Evolutionary conservation across 2,797 vertebrate genomes (phyloP), one percentile per base, ranked within the genome.

Genomic region (Coendou prehensilis): DNA sequence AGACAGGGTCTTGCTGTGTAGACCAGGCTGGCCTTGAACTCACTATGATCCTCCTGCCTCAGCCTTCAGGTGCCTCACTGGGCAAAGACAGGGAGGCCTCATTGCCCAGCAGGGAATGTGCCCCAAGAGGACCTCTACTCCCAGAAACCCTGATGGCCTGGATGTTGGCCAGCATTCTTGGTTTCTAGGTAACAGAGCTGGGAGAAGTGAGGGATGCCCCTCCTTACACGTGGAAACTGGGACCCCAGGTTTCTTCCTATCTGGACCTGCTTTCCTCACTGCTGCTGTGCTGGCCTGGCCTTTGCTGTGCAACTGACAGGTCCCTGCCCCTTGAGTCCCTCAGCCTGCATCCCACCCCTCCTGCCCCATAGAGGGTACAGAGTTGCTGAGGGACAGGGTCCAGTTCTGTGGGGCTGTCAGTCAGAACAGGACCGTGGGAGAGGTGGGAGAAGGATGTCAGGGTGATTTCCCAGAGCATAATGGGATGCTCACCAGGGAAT

Each of bases 281-380:
- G 33, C 76, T 0, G 0, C 52, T 18, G 2, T 9, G 56, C 33
- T 50, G 1, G 45, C 41, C 67, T 11, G 8, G 50, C 52, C 6
- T 50, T 54, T 33, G 41, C 79, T 33, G 13, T 18, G 47, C 9
- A 4, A 26, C 64, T n/a, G 37, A 83, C 22, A 33, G 0, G 41
- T 6, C 76, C 28, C 33, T 87, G 64, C 30, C 41, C 54, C 59
- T 92, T 78, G 10, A 0, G 3, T 22, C 64, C 54, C 78, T 50
- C 47, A 30, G 41, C 10, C 87, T 61, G 18, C 37, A 67, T n/a
- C 75, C 52, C 14, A 22, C 8, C 28, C 23, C 37, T 50, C 23
- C 45, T 14, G 59, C 33, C 41, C 71, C 59, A 7, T 9, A 41
- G 63, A 50, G 6, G 30, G 50, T 23, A 6, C 75, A 75, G 28